Evolutionary conservation across 2,888 invertebrate genomes (phyloP).

Genomic region (Pocota personata): DNA sequence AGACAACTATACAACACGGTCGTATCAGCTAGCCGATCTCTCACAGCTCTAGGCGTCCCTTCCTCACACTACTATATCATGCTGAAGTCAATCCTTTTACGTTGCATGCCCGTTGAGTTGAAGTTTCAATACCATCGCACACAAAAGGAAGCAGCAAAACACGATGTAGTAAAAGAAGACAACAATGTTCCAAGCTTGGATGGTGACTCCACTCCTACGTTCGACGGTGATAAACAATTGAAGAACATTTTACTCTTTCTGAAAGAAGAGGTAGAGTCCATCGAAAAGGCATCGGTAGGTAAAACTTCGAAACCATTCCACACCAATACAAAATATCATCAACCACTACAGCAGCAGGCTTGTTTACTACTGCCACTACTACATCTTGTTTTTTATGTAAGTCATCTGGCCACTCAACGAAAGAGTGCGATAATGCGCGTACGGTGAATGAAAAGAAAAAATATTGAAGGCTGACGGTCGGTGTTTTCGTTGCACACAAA

Average conservation of each 20-base stretch:
- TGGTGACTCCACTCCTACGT: no score
- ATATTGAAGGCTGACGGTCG: neutral
- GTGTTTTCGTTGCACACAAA: neutral
- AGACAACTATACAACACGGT: no score
- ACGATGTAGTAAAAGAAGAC: no score
- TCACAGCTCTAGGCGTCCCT: no score
- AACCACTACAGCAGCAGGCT: neutral
- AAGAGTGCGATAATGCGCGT: neutral
- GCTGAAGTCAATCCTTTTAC: no score
- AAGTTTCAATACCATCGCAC: no score
- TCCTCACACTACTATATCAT: no score
- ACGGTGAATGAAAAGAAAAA: neutral
- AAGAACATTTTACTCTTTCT: slow-evolving; percentile 16
- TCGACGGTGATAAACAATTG: slow-evolving; percentile 31
- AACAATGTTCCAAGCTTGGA: no score
- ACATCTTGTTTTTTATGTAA: neutral
- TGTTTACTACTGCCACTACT: neutral
- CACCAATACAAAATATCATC: neutral
- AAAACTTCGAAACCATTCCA: neutral
- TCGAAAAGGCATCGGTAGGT: slow-evolving; percentile 2
- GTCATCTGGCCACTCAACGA: neutral
- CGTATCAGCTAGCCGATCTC: no score
- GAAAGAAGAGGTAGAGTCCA: slow-evolving; percentile 13
- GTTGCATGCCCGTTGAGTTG: no score
- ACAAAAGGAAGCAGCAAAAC: no score